Evolutionary conservation across 2,113 vertebrate genomes (phyloP).

Genomic region (Poeciliopsis occidentalis): DNA sequence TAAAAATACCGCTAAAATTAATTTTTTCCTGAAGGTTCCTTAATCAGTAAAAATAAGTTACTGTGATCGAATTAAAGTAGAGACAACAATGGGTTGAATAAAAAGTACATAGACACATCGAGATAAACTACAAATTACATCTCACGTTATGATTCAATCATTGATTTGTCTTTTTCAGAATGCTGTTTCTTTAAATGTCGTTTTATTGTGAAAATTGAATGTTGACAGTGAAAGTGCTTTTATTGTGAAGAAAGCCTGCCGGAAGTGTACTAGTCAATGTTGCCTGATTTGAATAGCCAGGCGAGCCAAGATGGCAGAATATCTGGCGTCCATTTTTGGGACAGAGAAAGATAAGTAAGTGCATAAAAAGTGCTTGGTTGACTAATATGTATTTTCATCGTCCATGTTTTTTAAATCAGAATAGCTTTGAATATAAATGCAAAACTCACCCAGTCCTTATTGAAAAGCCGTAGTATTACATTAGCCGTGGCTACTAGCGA

Average conservation of each 20-base stretch:
- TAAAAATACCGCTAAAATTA: too few species aligned
- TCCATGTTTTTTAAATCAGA: too few species aligned
- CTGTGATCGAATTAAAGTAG: too few species aligned
- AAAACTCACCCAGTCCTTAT: neutral
- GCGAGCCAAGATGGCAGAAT: constrained; percentile 90
- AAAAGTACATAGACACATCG: too few species aligned
- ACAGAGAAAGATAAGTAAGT: constrained; percentile 98
- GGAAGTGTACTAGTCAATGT: constrained; percentile 29
- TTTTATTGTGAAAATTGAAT: neutral
- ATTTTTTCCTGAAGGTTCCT: too few species aligned
- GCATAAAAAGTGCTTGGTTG: neutral
- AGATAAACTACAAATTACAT: neutral
- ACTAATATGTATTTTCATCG: fast-evolving
- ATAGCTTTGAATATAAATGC: fast-evolving
- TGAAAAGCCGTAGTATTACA: neutral
- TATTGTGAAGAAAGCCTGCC: constrained; percentile 47
- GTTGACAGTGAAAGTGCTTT: constrained; percentile 17
- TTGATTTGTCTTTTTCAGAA: neutral
- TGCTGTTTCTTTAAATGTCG: neutral
- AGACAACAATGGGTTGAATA: too few species aligned
- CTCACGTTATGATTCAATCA: neutral
- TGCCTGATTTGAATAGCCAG: constrained; percentile 1
- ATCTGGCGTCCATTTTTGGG: constrained; percentile 96
- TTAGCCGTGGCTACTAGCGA: constrained; percentile 14
- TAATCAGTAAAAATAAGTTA: too few species aligned